A percentile compares a stretch with the other conserved stretches of the same genome.
phyloP scores from a whole-genome alignment of 2,797 vertebrate species.

The Sus cebifrons region DNA sequence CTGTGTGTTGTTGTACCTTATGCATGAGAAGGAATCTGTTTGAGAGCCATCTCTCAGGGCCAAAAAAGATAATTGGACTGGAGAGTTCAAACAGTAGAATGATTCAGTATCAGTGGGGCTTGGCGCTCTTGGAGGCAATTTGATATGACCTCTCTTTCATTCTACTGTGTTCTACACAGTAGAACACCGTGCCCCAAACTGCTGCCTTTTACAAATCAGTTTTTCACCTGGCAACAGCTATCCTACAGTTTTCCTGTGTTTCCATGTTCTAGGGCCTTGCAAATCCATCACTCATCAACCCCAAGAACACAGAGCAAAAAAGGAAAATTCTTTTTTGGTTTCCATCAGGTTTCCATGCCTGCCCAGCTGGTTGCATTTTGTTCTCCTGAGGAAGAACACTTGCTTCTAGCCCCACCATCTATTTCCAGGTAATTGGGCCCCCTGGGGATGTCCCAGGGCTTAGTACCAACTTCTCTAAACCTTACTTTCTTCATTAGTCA shows the following conservation, averaged over 20 bases:
- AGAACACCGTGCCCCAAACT: conserved; percentile 13
- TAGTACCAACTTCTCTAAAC: not conserved
- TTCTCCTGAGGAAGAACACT: not conserved
- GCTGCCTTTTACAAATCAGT: conserved; percentile 55
- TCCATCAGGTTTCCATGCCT: not conserved
- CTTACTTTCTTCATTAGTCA: not conserved
- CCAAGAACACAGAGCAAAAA: not conserved
- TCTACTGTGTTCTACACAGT: not conserved
- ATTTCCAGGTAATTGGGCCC: not conserved
- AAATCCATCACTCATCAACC: not conserved
- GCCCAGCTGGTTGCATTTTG: not conserved
- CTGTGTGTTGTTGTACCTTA: conserved; percentile 48
- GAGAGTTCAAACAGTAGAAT: conserved; percentile 2
- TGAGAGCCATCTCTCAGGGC: not conserved
- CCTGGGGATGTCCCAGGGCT: not conserved
- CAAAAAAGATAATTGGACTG: conserved; percentile 7
- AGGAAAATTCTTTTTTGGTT: not conserved
- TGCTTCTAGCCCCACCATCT: not conserved
- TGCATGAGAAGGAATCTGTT: conserved; percentile 38
- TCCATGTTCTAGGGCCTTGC: not conserved
- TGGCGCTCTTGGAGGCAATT: conserved; percentile 61
- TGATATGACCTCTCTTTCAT: conserved; percentile 45
- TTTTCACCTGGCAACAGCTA: conserved; percentile 65
- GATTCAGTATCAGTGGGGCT: conserved; percentile 66
- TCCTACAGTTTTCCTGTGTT: not conserved